Conservation (phyloP, 2,797 vertebrate species). For the Poeciliopsis paucimaculata region DNA sequence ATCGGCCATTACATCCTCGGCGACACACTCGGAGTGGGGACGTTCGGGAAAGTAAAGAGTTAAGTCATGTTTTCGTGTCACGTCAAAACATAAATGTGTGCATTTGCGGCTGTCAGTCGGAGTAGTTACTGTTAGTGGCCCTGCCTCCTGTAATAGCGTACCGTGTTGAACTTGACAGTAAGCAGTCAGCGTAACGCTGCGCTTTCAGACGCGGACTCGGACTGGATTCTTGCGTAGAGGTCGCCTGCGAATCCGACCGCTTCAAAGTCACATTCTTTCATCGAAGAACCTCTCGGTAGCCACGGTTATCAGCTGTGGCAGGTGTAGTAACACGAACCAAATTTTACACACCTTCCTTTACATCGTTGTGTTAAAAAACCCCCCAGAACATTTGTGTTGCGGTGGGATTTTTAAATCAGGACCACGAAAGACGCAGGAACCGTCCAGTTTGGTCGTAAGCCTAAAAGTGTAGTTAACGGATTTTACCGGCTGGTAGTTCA, state of each 20-base stretch:
- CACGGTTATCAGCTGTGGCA: slow-evolving; percentile 31
- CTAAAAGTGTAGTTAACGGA: slow-evolving; percentile 5
- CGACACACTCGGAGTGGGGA: slow-evolving; percentile 97
- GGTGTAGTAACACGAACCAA: slow-evolving; percentile 43
- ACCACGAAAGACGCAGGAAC: background rate
- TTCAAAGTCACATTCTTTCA: slow-evolving; percentile 71
- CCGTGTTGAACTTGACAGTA: slow-evolving; percentile 62
- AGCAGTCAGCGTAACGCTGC: slow-evolving; percentile 57
- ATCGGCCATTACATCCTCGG: slow-evolving; percentile 97
- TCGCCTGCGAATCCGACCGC: slow-evolving; percentile 51
- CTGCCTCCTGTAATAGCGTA: slow-evolving; percentile 11
- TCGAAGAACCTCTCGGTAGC: slow-evolving; percentile 18
- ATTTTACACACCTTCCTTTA: background rate
- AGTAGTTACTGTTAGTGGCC: slow-evolving; percentile 22
- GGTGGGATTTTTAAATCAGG: background rate
- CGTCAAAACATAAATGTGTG: slow-evolving; percentile 2
- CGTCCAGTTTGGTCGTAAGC: slow-evolving; percentile 13
- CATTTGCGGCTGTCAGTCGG: slow-evolving; percentile 24
- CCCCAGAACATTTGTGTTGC: background rate
- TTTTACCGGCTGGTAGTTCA: background rate
- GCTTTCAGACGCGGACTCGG: background rate
- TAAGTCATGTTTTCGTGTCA: slow-evolving; percentile 81
- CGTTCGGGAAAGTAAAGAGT: slow-evolving; percentile 99
- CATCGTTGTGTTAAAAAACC: background rate
- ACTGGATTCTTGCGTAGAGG: slow-evolving; percentile 28